phyloP scores from a whole-genome alignment of 2,888 invertebrate species.

The Pherbina coryleti region DNA sequence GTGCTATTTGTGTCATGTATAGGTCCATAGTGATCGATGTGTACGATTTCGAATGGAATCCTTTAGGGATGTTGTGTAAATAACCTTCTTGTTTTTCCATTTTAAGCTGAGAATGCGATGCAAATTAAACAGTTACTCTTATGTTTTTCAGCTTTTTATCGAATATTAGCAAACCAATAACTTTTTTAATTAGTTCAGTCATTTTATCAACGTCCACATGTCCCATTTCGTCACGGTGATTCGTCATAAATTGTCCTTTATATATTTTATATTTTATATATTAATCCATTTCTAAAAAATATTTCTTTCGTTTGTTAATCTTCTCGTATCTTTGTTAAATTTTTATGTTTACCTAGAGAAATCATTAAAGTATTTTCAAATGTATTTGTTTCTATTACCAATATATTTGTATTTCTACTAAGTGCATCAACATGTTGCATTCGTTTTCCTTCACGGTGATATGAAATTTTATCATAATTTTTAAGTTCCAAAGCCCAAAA shows the following conservation, averaged over 20 bases:
- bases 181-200: conserved; percentile 32
- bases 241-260: background rate
- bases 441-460: conserved; percentile 4
- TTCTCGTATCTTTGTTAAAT: conserved; percentile 1
- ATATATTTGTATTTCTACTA: conserved; percentile 24
- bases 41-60: conserved; percentile 34
- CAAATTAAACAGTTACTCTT: conserved; percentile 41
- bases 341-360: conserved; percentile 34
- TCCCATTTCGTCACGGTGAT: conserved; percentile 43
- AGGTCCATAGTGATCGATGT: conserved; percentile 40
- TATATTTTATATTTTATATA: conserved; percentile 41
- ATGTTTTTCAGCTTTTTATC: conserved; percentile 13
- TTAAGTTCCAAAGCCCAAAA: conserved; percentile 29
- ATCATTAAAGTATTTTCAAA: conserved; percentile 22
- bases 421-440: conserved; percentile 39
- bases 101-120: conserved; percentile 37
- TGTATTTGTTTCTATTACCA: conserved; percentile 33
- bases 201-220: conserved; percentile 40
- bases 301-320: conserved; percentile 11
- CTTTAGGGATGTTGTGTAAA: conserved; percentile 39
- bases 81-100: conserved; percentile 34
- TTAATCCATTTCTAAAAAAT: conserved; percentile 37
- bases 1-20: conserved; percentile 15
- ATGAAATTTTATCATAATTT: conserved; percentile 25
- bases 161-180: conserved; percentile 31